Conservation (phyloP, 1,140 invertebrate genomes). For the Lepidurus packardi region DNA sequence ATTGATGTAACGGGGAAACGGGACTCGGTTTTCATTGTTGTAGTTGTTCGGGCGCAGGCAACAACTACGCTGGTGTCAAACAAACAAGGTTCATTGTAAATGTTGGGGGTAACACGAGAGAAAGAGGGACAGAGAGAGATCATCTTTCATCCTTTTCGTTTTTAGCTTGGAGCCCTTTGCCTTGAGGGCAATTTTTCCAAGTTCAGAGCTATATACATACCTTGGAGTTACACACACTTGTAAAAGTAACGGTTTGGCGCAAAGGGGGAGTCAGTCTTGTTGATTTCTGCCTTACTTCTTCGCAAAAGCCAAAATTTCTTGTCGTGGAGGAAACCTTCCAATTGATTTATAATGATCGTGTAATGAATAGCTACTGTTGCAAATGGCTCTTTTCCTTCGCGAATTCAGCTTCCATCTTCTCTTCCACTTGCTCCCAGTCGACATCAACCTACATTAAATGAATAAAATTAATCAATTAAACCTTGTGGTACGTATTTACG, state of each 20-base stretch:
- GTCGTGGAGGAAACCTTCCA: too few species aligned
- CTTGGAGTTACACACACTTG: background rate
- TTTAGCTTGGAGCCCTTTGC: background rate
- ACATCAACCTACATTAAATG: conserved; percentile 28
- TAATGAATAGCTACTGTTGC: too few species aligned
- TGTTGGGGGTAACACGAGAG: background rate
- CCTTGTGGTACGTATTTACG: too few species aligned
- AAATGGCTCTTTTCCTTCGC: background rate
- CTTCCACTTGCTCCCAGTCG: conserved; percentile 31
- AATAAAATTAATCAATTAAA: background rate
- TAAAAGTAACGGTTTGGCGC: too few species aligned
- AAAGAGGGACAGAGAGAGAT: too few species aligned
- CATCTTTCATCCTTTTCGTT: too few species aligned
- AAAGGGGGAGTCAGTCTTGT: too few species aligned
- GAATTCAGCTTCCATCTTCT: conserved; percentile 27
- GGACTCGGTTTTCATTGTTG: background rate
- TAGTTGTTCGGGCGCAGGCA: background rate
- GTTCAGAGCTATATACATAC: background rate
- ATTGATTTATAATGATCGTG: too few species aligned
- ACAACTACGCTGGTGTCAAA: background rate
- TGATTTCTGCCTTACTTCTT: too few species aligned
- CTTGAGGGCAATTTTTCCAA: background rate
- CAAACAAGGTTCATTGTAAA: background rate
- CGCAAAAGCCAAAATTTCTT: too few species aligned
- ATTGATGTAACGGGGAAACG: background rate